Base-by-base conservation (phyloP, 2,797 vertebrate genomes). In the Meriones psammophilus region DNA sequence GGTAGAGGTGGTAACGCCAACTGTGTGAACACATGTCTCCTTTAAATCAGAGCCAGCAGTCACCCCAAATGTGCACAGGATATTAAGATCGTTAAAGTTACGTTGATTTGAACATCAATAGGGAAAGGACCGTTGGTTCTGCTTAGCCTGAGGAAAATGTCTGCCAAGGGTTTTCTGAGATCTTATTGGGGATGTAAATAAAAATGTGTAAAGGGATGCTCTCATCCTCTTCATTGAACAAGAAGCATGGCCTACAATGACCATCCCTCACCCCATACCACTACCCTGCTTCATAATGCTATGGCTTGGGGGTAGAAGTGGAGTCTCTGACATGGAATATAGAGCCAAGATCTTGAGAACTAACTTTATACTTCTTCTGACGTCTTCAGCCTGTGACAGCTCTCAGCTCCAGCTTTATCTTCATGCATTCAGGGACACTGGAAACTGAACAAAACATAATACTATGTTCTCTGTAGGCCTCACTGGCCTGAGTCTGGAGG, bases 71-170 rank as follows among this genome's bases (percentile, higher is more conserved):
- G 64, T 74, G 6, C 17, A 50, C 15, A 42, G 46, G 56, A 28
- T 80, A 85, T 80, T 94, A 74, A 88, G 36, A 83, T 39, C 39
- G 80, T 92, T 88, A 66, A 76, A 80, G n/a, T 88, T 92, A 42
- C 68, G 79, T 93, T 94, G 81, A 83, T 84, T 91, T 94, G 89
- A 86, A 30, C 18, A 79, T 94, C 42, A 83, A 1, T 46, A 80
- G 76, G n/a, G 81, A 84, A 17, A 73, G 30, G 54, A 87, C 50
- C 17, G 66, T 81, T 78, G 56, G 54, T 86, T 86, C 42, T 86
- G 24, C 50, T 80, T 64, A 83, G 56, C 42, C 20, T 22, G 5
- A 17, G 28, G 0, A 36, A 91, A 71, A 92, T 58, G 36, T 88
- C 64, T 60, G 78, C 71, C 71, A 71, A 87, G 26, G 26, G 39